These are phyloP conservation scores for Camelus bactrianus DNA, from an alignment of 2,113 vertebrate species.

Conservation along the genomic window DNA sequence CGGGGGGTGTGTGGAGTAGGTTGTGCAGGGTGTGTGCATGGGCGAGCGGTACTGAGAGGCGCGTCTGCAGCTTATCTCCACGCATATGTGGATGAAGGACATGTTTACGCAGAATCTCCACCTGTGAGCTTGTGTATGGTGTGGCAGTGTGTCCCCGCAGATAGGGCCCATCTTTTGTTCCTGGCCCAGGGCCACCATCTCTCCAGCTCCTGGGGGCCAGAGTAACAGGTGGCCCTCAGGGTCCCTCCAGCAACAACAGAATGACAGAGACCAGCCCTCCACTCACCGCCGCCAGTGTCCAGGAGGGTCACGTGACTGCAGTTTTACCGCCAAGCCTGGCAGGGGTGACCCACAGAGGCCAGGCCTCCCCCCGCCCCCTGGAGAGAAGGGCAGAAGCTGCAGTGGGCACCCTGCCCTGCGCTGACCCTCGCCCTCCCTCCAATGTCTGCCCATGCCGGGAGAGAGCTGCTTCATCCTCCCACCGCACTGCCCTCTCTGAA, in stretches of 20 bases:
- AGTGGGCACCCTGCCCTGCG: no score
- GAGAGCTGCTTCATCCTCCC: not conserved
- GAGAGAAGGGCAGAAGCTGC: not conserved
- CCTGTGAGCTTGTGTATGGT: not conserved
- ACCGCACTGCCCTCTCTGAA: not conserved
- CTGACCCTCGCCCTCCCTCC: not conserved
- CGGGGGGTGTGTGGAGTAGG: no score
- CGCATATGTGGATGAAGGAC: fast-evolving
- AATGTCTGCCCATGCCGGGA: fast-evolving
- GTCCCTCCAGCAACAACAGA: not conserved
- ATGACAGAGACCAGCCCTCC: not conserved
- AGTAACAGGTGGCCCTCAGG: not conserved
- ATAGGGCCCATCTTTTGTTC: not conserved
- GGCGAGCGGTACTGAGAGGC: fast-evolving
- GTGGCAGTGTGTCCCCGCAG: not conserved
- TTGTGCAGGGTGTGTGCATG: fast-evolving
- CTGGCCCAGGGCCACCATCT: not conserved
- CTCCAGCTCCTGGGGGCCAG: not conserved
- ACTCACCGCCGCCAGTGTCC: not conserved
- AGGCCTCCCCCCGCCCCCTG: not conserved
- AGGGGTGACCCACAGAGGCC: not conserved
- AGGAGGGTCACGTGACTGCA: no score
- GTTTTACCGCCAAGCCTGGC: not conserved
- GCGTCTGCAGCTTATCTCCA: not conserved
- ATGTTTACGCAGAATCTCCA: not conserved